Evolutionary conservation across 2,888 invertebrate species (phyloP).

Genomic region (Eristalinus sepulchralis): DNA sequence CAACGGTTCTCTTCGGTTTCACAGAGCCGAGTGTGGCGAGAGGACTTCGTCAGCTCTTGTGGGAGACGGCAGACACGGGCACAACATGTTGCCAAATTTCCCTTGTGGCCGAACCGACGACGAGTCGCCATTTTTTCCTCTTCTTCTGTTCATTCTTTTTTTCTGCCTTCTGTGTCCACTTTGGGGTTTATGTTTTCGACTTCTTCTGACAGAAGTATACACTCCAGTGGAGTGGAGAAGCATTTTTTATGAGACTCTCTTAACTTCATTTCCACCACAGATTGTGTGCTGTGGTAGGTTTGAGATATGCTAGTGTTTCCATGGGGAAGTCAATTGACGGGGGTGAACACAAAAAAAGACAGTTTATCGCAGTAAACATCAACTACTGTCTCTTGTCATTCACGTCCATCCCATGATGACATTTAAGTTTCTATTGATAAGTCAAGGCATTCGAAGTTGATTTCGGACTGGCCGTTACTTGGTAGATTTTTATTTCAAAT

Average conservation of each 20-base stretch:
- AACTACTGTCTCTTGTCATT: not conserved
- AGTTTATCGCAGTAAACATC: not conserved
- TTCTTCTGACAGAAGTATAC: not conserved
- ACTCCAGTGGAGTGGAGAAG: not conserved
- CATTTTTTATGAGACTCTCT: not conserved
- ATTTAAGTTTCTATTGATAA: not conserved
- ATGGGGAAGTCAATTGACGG: not conserved
- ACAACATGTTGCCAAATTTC: constrained; percentile 65
- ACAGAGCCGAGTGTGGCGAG: constrained; percentile 14
- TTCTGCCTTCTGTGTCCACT: not conserved
- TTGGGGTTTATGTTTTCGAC: constrained; percentile 3
- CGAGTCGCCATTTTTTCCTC: constrained; percentile 44
- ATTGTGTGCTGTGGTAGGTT: not conserved
- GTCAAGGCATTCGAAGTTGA: not conserved
- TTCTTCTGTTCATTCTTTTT: not conserved
- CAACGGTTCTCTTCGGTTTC: not conserved
- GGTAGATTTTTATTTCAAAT: too few relatives aligned
- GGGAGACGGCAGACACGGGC: not conserved
- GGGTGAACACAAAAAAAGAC: not conserved
- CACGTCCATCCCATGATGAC: not conserved
- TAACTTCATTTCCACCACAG: not conserved
- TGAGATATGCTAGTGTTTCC: not conserved
- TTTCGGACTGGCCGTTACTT: not conserved
- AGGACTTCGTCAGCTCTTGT: constrained; percentile 29
- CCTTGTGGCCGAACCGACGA: constrained; percentile 21